Base-by-base conservation (phyloP, 1,140 invertebrate genomes). In the Mya arenaria region DNA sequence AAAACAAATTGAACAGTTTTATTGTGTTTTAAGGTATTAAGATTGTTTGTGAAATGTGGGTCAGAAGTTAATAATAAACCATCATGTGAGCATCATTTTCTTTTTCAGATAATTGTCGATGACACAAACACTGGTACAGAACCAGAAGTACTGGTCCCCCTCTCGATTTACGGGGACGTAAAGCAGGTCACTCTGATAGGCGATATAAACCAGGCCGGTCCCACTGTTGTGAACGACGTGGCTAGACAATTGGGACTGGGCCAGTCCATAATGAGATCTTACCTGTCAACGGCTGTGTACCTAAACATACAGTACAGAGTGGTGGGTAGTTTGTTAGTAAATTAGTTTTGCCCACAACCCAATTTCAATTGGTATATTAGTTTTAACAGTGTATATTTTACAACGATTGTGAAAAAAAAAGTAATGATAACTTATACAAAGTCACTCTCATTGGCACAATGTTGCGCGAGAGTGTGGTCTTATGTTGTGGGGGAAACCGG, bases 51-150 rank as follows among this genome's bases (percentile, higher is more conserved):
- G 65, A 19, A n/a, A n/a, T n/a, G n/a, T n/a, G n/a, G n/a, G n/a
- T n/a, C n/a, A n/a, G n/a, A n/a, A n/a, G n/a, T n/a, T n/a, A n/a
- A n/a, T n/a, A n/a, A n/a, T n/a, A n/a, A n/a, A n/a, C n/a, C n/a
- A n/a, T n/a, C n/a, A n/a, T n/a, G n/a, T n/a, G 17, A 63, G 4
- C 39, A 23, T 30, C 32, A 41, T 34, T 15, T 66, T 8, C 63
- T 37, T 39, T 73, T 82, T 28, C 86, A 92, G 92, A 77, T 92
- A 36, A 90, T 92, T 32, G 89, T 92, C 19, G 91, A 92, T 85
- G 91, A 92, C 73, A 85, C 85, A 80, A 87, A 88, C 19, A 86
- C 90, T 85, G 89, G 89, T 75, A 84, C 81, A 37, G 90, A 92
- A 79, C 89, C 86, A 52, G 90, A 92, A 73, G 85, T 74, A 77